Conservation (phyloP, 2,113 vertebrate species). For the Condylura cristata region DNA sequence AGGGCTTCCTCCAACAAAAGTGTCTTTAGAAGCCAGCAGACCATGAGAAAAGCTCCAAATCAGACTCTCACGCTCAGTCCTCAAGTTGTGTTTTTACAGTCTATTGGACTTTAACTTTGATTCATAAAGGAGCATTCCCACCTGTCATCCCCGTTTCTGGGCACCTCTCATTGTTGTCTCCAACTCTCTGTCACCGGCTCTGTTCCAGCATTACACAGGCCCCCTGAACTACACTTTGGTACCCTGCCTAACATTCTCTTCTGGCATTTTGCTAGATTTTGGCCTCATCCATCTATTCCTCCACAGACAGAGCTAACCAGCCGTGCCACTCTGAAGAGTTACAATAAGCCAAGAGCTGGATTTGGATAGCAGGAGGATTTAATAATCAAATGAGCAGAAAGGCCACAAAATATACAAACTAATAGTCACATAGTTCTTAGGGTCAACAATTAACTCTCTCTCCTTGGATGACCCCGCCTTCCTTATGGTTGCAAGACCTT, state of each 20-base stretch:
- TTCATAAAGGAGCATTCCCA: background rate
- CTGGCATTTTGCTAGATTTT: background rate
- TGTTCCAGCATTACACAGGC: background rate
- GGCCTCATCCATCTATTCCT: background rate
- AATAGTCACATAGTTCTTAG: background rate
- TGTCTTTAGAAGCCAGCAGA: background rate
- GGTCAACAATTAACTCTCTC: background rate
- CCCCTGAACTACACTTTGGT: background rate
- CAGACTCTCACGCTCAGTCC: background rate
- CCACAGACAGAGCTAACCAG: background rate
- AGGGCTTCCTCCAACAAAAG: background rate
- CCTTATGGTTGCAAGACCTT: background rate
- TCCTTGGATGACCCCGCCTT: background rate
- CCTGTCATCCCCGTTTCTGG: background rate
- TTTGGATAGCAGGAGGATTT: background rate
- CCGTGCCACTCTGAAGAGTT: background rate
- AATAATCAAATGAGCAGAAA: background rate
- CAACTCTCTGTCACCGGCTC: background rate
- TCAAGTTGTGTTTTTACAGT: background rate
- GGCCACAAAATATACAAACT: background rate
- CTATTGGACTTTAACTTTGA: background rate
- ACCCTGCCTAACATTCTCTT: background rate
- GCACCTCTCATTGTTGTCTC: background rate
- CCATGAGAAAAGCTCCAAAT: background rate
- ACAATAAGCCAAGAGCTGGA: conserved; percentile 7